Evolutionary conservation across 2,888 invertebrate genomes (phyloP).

Genomic region (Tetheella fluctuosa): DNA sequence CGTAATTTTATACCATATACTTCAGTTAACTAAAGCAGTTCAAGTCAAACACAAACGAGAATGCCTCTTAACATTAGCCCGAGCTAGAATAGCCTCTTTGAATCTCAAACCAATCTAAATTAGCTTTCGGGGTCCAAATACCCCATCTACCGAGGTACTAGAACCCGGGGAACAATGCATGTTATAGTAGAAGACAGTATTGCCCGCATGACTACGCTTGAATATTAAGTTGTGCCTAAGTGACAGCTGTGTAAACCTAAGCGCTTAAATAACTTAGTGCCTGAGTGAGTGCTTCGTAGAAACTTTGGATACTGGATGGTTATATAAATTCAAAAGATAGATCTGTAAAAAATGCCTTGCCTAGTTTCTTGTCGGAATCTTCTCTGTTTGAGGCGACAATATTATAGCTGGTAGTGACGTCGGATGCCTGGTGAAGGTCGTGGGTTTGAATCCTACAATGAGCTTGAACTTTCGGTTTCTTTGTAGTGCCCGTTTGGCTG

Average conservation of each 20-base stretch:
- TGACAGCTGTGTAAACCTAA: constrained; percentile 38
- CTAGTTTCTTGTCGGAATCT: no score
- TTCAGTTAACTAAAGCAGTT: constrained; percentile 1
- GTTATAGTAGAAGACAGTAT: constrained; percentile 23
- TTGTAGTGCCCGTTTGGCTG: no score
- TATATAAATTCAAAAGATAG: no score
- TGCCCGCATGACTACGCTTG: constrained; percentile 29
- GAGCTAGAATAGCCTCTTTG: constrained; percentile 3
- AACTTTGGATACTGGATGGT: constrained; percentile 15
- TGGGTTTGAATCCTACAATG: no score
- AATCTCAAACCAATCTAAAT: constrained; percentile 9
- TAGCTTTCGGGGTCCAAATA: background rate
- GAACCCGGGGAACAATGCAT: constrained; percentile 12
- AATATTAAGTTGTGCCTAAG: constrained; percentile 43
- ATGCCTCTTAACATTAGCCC: background rate
- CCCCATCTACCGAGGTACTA: constrained; percentile 3
- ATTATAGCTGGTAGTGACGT: no score
- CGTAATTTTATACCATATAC: background rate
- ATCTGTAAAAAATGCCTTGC: no score
- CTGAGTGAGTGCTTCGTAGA: constrained; percentile 20
- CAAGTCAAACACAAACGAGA: background rate
- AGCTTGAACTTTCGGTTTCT: no score
- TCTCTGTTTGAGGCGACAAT: no score
- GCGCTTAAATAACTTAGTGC: constrained; percentile 39
- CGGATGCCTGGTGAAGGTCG: no score